Base-by-base conservation (phyloP, 2,888 invertebrate genomes). In the Stenodema calcarata region DNA sequence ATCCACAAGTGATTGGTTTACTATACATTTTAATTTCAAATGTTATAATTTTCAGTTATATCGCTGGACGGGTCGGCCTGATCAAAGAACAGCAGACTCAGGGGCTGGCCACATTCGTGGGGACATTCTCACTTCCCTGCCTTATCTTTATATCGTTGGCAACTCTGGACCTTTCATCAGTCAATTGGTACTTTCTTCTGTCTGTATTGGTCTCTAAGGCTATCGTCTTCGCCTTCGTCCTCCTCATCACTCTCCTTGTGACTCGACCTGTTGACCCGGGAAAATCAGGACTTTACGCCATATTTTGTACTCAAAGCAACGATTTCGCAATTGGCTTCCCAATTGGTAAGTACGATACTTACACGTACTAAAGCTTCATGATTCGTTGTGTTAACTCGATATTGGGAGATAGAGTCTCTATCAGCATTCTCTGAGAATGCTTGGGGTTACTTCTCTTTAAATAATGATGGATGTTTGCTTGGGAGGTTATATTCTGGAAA, bases 321-420 rank as follows among this genome's bases (percentile, higher is more conserved):
- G 99, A 99, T 92, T 98, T 99, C 92, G 98, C 99, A 27, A 94
- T 99, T 89, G 98, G 98, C 88, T 98, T 95, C 92, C 98, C 99
- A 7, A 97, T 98, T 89, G 95, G 98, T 97, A 93, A 94, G 93
- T 92, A 76, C 62, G n/a, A n/a, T n/a, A n/a, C n/a, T n/a, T n/a
- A n/a, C n/a, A n/a, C n/a, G n/a, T n/a, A n/a, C n/a, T n/a, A n/a
- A n/a, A n/a, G n/a, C n/a, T n/a, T n/a, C n/a, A n/a, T n/a, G n/a
- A n/a, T n/a, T n/a, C n/a, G n/a, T n/a, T n/a, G n/a, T n/a, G 44
- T 44, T 6, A 6, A 44, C 44, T 6, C 44, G n/a, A n/a, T n/a
- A n/a, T n/a, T n/a, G n/a, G n/a, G n/a, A n/a, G n/a, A n/a, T n/a
- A n/a, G n/a, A n/a, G n/a, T n/a, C n/a, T n/a, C n/a, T n/a, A n/a